Evolutionary conservation across 2,113 vertebrate genomes (phyloP).

Genomic region (Paedocypris sp.): DNA sequence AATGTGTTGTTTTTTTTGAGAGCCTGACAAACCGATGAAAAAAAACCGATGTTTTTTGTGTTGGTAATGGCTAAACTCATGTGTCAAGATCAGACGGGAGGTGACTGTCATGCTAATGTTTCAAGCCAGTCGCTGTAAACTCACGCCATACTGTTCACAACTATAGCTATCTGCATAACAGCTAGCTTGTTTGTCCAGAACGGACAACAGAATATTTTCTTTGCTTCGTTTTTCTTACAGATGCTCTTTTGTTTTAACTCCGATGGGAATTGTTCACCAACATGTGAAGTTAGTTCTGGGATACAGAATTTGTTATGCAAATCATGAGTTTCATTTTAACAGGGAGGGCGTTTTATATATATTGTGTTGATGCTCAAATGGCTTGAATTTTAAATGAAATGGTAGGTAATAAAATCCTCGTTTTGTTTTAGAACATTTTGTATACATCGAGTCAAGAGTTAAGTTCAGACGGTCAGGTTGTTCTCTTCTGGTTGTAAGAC

Average conservation of each 20-base stretch:
- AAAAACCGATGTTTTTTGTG: too few species aligned
- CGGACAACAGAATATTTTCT: background rate
- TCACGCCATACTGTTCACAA: background rate
- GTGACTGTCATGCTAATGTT: background rate
- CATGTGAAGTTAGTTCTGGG: background rate
- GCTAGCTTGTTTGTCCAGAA: background rate
- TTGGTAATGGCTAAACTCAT: background rate
- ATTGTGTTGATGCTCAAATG: too few species aligned
- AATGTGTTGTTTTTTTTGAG: too few species aligned
- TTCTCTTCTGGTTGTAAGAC: background rate
- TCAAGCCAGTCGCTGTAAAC: background rate
- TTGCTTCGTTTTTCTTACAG: background rate
- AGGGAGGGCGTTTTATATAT: background rate
- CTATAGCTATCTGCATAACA: background rate
- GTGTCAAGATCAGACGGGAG: background rate
- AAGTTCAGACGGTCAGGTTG: background rate
- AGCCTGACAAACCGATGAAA: too few species aligned
- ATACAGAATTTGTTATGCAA: background rate
- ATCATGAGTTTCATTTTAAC: background rate
- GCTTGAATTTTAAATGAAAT: too few species aligned
- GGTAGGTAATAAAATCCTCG: too few species aligned
- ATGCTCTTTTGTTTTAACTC: background rate
- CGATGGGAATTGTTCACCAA: background rate
- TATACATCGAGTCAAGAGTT: background rate
- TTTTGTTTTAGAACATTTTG: too few species aligned